A percentile compares a stretch with the other conserved stretches of the same genome.
Conservation (phyloP, 2,797 vertebrate species). For the Gastrophryne carolinensis region DNA sequence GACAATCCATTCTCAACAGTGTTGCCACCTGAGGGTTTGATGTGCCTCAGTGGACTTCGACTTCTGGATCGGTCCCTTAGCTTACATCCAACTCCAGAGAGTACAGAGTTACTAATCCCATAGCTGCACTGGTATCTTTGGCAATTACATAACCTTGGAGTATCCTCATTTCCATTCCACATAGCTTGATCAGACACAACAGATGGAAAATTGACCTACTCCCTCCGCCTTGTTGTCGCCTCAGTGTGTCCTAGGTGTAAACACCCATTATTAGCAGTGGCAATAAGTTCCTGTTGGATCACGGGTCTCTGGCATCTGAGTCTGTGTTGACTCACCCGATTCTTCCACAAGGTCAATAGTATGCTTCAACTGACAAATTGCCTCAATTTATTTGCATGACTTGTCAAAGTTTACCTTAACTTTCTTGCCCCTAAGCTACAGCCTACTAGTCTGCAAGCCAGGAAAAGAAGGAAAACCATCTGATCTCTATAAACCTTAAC, state of each 20-base stretch:
- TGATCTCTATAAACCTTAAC: conserved; percentile 52
- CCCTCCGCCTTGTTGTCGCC: neutral
- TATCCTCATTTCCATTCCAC: conserved; percentile 69
- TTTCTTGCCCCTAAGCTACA: conserved; percentile 11
- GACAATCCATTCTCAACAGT: conserved; percentile 42
- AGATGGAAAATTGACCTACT: conserved; percentile 42
- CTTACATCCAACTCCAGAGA: conserved; percentile 59
- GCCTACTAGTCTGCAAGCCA: neutral
- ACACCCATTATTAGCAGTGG: conserved; percentile 61
- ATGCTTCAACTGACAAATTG: conserved; percentile 46
- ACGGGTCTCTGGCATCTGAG: conserved; percentile 51
- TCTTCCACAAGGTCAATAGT: conserved; percentile 64
- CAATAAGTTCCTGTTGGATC: conserved; percentile 58
- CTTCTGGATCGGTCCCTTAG: conserved; percentile 60
- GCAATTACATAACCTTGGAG: conserved; percentile 56
- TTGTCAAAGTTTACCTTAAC: neutral
- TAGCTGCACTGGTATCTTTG: conserved; percentile 59
- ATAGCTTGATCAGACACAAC: conserved; percentile 56
- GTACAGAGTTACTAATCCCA: conserved; percentile 68
- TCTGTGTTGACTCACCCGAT: conserved; percentile 56
- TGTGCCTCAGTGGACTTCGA: conserved; percentile 60
- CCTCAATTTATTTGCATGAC: conserved; percentile 45
- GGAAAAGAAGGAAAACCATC: conserved; percentile 32
- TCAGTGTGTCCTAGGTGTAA: conserved; percentile 32
- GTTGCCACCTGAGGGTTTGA: conserved; percentile 55